Evolutionary conservation across 1,140 invertebrate genomes (phyloP), one percentile per base, ranked within the genome.

Genomic region (Bombus polaris): DNA sequence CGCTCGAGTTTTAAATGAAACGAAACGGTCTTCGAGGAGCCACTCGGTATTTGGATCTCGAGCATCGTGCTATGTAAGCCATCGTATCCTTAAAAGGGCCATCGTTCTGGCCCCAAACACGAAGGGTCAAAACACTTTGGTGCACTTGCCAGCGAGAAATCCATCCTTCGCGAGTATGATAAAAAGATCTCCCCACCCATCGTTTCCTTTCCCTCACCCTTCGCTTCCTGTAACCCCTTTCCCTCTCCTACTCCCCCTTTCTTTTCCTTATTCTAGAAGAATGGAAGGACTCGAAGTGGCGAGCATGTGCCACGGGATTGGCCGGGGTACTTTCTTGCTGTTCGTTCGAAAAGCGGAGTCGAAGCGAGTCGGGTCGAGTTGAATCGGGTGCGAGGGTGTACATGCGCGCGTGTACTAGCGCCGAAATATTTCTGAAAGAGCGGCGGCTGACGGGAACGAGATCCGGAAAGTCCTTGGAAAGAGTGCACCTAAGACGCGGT

Each of bases 361-460:
- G 71, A 79, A 73, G n/a, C 72, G 83, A 88, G 47, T 88, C 87
- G 77, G 73, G 65, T 39, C 86, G 71, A 79, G 85, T n/a, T 42
- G 83, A 88, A 59, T 88, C 87, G 77, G 73, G 65, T 72, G 79
- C 83, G 66, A 89, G 62, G 88, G 88, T 88, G 87, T 88, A 87
- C 85, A 88, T 87, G 87, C 87, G 85, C 85, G 87, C 28, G 18
- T 86, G 65, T 76, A 83, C 47, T 53, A 28, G 77, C 78, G 78
- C 74, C 89, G 88, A 90, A 90, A 90, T 90, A 90, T 90, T 87
- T 90, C 89, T 89, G 81, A 90, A 90, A 90, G 90, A 87, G 84
- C 65, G 87, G 71, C 70, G 77, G 32, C 18, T 66, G 65, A 76
- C 62, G 42, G 66, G 68, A 70, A 47, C 57, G 73, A 73, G 78